Base-by-base conservation (phyloP, 1,140 invertebrate genomes). In the Ceratosolen solmsi region DNA sequence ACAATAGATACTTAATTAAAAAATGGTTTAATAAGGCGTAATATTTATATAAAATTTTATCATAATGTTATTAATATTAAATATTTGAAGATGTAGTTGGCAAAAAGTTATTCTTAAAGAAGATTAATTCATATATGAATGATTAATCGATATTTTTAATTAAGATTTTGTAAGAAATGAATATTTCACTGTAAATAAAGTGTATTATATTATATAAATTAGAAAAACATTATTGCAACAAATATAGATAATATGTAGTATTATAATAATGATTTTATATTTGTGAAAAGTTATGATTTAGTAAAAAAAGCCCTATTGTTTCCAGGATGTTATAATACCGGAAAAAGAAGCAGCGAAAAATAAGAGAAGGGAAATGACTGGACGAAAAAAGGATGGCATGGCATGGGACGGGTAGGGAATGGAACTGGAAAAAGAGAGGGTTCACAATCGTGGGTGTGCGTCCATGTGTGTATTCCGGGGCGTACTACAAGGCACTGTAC, bases 321-420 rank as follows among this genome's bases (percentile, higher is more conserved):
- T 60, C 22, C 30, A 75, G 60, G 60, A 68, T 78, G 46, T 27
- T 51, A 51, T 68, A 51, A 68, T 25, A 68, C 25, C 49, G 63
- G 60, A 70, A 65, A n/a, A 79, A 33, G 60, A 77, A 77, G 60
- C 38, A n/a, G 11, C 20, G 51, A 41, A 72, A 51, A n/a, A 27
- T 38, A 46, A 15, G 1, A 77, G 60, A 65, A 56, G 11, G 75
- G 75, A 78, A 78, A 38, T 68, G 60, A 78, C 75, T 63, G 60
- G 60, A 65, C 60, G 46, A 27, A 78, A 78, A 77, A 78, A 78
- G 75, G 46, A 78, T 33, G 58, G 58, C 17, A 60, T 22, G 60
- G 41, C 25, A 30, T 51, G 46, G 60, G 60, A 68, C 33, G 54
- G 33, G 49, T 30, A 49, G 41, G 8, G 38, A 51, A 20, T 36